Conservation (phyloP, 2,888 invertebrate genomes). For the Labia minor region DNA sequence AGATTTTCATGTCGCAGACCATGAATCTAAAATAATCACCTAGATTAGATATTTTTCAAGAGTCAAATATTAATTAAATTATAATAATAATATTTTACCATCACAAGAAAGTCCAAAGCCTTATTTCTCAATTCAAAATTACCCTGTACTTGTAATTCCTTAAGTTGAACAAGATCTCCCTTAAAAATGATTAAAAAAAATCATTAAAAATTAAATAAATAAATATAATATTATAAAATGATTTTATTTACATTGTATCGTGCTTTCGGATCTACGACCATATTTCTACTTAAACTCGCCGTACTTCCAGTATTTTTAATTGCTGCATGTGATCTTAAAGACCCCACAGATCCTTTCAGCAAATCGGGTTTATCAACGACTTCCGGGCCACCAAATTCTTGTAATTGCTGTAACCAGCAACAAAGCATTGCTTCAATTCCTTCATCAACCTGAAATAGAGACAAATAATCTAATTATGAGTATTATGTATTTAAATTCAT, state of each 20-base stretch:
- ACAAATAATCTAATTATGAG: not conserved
- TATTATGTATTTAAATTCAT: not conserved
- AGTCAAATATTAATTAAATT: not conserved
- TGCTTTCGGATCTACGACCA: conserved; percentile 58
- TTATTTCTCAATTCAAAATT: conserved; percentile 67
- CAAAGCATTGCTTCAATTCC: conserved; percentile 79
- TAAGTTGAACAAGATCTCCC: conserved; percentile 85
- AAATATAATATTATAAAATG: not conserved
- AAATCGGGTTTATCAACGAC: conserved; percentile 70
- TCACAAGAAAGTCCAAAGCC: conserved; percentile 64
- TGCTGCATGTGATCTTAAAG: conserved; percentile 39
- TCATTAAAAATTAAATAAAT: not conserved
- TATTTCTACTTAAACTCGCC: conserved; percentile 39
- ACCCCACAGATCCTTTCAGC: conserved; percentile 62
- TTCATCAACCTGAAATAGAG: conserved; percentile 51
- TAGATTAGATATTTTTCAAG: too few species aligned
- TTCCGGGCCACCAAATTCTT: conserved; percentile 72
- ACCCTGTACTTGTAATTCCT: conserved; percentile 52
- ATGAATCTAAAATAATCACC: conserved; percentile 60
- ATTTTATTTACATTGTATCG: conserved; percentile 65
- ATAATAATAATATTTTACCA: conserved; percentile 36
- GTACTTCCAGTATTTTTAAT: conserved; percentile 28
- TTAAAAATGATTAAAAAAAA: conserved; percentile 38
- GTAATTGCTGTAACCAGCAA: conserved; percentile 73
- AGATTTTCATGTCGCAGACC: conserved; percentile 83